phyloP scores from a whole-genome alignment of 2,888 invertebrate genomes.

The Chymomyza caudatula region DNA sequence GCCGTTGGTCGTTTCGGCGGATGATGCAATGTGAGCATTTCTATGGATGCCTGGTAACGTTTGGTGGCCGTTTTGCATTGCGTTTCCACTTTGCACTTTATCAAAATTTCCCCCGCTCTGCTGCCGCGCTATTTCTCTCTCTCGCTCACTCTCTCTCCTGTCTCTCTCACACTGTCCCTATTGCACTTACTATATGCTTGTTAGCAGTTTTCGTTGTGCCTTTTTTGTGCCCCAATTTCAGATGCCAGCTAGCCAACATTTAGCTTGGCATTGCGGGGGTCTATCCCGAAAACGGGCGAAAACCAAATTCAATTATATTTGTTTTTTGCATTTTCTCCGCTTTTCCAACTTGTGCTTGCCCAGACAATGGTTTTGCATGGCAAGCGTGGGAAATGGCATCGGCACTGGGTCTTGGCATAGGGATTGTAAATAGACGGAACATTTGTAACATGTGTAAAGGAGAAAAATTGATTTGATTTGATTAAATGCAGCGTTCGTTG shows the following conservation, averaged over 20 bases:
- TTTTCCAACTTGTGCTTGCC: slow-evolving; percentile 23
- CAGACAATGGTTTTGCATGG: slow-evolving; percentile 60
- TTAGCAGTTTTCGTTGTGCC: slow-evolving; percentile 51
- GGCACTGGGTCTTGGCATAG: slow-evolving; percentile 7
- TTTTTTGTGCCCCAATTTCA: slow-evolving; percentile 50
- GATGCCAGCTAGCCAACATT: not conserved
- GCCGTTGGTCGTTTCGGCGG: slow-evolving; percentile 1
- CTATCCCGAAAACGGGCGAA: slow-evolving; percentile 38
- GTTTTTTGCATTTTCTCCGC: slow-evolving; percentile 8
- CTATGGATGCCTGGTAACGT: slow-evolving; percentile 56
- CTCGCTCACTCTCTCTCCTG: not conserved
- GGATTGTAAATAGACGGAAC: slow-evolving; percentile 31
- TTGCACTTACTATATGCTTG: not conserved
- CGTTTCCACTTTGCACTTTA: slow-evolving; percentile 31
- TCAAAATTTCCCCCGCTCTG: not conserved
- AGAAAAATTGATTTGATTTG: slow-evolving; percentile 57
- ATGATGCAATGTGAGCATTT: slow-evolving; percentile 62
- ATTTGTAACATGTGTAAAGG: slow-evolving; percentile 48
- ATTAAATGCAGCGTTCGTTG: slow-evolving; percentile 40
- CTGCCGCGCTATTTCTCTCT: not conserved
- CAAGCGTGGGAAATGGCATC: not conserved
- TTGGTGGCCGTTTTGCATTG: slow-evolving; percentile 33
- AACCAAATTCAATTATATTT: slow-evolving; percentile 65
- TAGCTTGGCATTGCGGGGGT: not conserved
- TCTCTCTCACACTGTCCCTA: not conserved